Conservation (phyloP, 2,113 vertebrate species). For the Vulpes lagopus region DNA sequence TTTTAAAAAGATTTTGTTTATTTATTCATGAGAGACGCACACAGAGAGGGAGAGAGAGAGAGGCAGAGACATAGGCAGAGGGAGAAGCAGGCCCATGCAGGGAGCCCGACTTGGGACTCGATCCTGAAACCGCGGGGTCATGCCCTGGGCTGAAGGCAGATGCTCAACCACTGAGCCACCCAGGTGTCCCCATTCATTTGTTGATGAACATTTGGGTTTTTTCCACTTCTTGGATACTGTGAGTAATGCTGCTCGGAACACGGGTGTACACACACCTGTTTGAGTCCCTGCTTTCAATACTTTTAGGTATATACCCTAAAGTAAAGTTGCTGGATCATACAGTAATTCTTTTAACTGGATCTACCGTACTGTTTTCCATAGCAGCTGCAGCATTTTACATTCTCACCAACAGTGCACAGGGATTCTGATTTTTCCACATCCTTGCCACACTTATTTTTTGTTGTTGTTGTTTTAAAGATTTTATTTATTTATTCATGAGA, state of each 20-base stretch:
- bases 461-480: neutral
- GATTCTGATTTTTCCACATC: neutral
- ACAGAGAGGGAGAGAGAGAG: no score
- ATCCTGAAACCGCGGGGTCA: no score
- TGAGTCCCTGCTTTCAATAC: neutral
- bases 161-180: no score
- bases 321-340: neutral
- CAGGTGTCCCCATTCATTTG: neutral
- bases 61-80: no score
- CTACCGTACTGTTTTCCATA: neutral
- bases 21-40: no score
- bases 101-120: no score
- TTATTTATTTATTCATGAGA: no score
- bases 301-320: neutral
- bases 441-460: neutral
- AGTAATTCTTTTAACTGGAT: neutral
- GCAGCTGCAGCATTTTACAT: neutral
- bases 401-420: neutral
- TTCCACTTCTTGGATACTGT: neutral
- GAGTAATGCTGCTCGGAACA: neutral
- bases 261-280: neutral
- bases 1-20: no score
- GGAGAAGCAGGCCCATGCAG: no score
- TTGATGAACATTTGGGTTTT: neutral
- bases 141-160: no score